A percentile compares a stretch with the other conserved stretches of the same genome.
phyloP scores from a whole-genome alignment of 2,888 invertebrate genomes.

The Ophioninae sp. region DNA sequence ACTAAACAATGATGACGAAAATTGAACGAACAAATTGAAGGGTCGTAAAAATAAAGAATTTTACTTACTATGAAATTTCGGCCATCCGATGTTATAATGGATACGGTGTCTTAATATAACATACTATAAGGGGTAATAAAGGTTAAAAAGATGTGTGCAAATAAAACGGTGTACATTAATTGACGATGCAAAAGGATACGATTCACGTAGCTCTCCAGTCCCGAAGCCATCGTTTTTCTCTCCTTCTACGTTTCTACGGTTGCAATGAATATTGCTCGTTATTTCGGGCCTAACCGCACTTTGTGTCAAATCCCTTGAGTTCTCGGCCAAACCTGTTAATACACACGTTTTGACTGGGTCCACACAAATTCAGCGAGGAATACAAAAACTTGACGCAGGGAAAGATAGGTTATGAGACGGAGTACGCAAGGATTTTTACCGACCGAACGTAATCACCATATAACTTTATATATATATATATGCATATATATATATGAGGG shows the following conservation, averaged over 20 bases:
- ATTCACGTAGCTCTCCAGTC: constrained; percentile 93
- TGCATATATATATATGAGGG: too few relatives aligned
- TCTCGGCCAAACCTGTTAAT: not conserved
- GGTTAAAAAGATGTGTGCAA: constrained; percentile 25
- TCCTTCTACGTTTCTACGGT: not conserved
- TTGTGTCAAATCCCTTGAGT: not conserved
- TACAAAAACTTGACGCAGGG: not conserved
- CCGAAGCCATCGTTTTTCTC: constrained; percentile 87
- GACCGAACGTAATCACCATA: too few relatives aligned
- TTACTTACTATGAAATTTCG: constrained; percentile 94
- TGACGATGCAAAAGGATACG: constrained; percentile 83
- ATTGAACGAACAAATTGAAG: not conserved
- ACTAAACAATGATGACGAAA: too few relatives aligned
- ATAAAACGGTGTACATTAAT: constrained; percentile 34
- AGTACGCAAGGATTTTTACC: not conserved
- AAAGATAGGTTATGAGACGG: not conserved
- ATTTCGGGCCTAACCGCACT: not conserved
- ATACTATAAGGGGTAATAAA: constrained; percentile 57
- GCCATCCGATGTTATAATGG: constrained; percentile 97
- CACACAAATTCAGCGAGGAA: not conserved
- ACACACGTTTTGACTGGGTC: not conserved
- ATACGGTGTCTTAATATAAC: constrained; percentile 87
- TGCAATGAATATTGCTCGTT: not conserved
- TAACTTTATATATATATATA: too few relatives aligned
- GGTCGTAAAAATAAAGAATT: constrained; percentile 28